These are phyloP conservation scores for Erinaceus europaeus DNA, from an alignment of 2,113 vertebrate genomes.

Conservation along the genomic window DNA sequence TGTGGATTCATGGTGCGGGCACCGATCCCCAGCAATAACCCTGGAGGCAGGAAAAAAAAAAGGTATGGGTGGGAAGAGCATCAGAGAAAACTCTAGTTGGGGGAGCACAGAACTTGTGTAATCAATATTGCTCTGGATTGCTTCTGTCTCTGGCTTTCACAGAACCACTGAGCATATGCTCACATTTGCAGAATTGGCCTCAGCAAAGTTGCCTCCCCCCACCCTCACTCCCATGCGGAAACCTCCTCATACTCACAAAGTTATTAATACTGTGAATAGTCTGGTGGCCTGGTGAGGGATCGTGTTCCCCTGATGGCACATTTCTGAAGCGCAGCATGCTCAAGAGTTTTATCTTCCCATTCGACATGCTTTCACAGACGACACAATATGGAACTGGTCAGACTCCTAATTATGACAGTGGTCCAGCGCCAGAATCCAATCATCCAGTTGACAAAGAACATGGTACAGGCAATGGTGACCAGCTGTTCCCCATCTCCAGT, in stretches of 20 bases:
- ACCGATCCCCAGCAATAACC: too few species aligned
- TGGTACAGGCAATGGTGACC: constrained; percentile 32
- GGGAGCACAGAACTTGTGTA: background rate
- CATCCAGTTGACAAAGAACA: constrained; percentile 54
- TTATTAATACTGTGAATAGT: constrained; percentile 1
- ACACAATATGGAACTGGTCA: constrained; percentile 57
- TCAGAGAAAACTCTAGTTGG: background rate
- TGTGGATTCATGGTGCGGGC: too few species aligned
- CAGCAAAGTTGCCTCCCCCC: background rate
- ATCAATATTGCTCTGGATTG: too few species aligned
- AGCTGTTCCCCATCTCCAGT: constrained; percentile 69
- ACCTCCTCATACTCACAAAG: background rate
- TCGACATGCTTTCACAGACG: constrained; percentile 45
- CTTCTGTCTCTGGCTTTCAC: background rate
- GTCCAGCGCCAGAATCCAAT: constrained; percentile 63
- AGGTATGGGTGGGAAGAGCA: background rate
- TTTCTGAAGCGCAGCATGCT: constrained; percentile 27
- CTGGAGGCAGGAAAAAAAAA: too few species aligned
- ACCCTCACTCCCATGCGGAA: background rate
- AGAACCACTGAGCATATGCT: background rate
- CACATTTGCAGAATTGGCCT: background rate
- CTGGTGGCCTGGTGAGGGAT: background rate
- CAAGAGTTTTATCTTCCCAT: constrained; percentile 1
- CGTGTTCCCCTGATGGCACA: background rate
- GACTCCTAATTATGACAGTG: constrained; percentile 53